Conservation (phyloP, 1,140 invertebrate genomes). For the Periplaneta americana region DNA sequence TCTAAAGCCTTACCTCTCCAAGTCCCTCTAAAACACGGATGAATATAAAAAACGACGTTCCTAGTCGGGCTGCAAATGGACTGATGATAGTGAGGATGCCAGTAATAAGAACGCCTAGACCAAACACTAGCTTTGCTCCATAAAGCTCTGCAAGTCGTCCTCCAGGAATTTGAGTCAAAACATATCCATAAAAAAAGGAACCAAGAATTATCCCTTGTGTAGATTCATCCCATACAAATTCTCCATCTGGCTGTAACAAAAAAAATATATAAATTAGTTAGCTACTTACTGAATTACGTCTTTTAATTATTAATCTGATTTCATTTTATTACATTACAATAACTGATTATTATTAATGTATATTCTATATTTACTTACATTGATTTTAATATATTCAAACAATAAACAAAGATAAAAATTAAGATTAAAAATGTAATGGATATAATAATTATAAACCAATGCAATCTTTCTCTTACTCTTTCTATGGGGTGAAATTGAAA, state of each 20-base stretch:
- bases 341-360: too few species aligned
- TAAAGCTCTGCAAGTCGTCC: slow-evolving; percentile 40
- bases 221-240: slow-evolving; percentile 27
- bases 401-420: too few species aligned
- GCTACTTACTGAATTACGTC: too few species aligned
- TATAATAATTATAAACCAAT: too few species aligned
- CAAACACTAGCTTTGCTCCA: slow-evolving; percentile 40
- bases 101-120: slow-evolving; percentile 55
- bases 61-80: slow-evolving; percentile 63
- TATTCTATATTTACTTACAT: too few species aligned
- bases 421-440: too few species aligned
- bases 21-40: slow-evolving; percentile 80
- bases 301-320: too few species aligned
- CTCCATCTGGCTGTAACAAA: slow-evolving; percentile 23
- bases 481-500: too few species aligned
- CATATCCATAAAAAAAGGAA: slow-evolving; percentile 46
- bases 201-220: slow-evolving; percentile 37
- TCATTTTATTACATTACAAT: too few species aligned
- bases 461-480: too few species aligned
- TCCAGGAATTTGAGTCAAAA: slow-evolving; percentile 43
- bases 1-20: slow-evolving; percentile 61
- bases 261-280: too few species aligned
- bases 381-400: too few species aligned
- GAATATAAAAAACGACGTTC: slow-evolving; percentile 64
- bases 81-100: slow-evolving; percentile 70